Base-by-base conservation (phyloP, 2,113 vertebrate species). In the Heloderma charlesbogerti region DNA sequence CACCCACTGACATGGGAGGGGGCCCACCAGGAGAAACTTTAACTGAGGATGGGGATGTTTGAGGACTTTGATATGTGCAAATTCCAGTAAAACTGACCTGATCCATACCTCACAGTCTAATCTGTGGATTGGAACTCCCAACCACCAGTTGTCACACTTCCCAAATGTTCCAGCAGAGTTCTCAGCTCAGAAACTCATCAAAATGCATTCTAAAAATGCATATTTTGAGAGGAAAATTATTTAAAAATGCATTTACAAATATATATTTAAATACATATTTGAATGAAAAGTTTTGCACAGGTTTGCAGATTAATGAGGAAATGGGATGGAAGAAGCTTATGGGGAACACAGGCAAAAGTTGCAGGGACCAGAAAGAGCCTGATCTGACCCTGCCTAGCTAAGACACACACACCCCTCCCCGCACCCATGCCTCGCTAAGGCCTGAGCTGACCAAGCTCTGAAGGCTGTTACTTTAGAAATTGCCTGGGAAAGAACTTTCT, bases 401-500 rank as follows among this genome's bases (percentile, higher is more conserved):
- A n/a, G n/a, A n/a, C n/a, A n/a, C n/a, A n/a, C n/a, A n/a, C n/a
- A n/a, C n/a, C n/a, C n/a, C n/a, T n/a, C n/a, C n/a, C n/a, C n/a
- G n/a, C n/a, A n/a, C n/a, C n/a, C 60, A 63, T 22, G 20, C 60
- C 60, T 22, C 20, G 60, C 20, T 3, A 63, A 63, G 60, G 20
- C 60, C 60, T 63, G 60, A 20, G 3, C 60, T 63, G 60, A 20
- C 60, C 48, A 51, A 51, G 48, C 48, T 51, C 48, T 51, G 48
- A 18, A 63, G 60, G 60, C 60, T 63, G 60, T 3, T 63, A 18
- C 60, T 63, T 63, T 88, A 31, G 79, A 90, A 91, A 88, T 63
- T 89, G 81, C 29, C 54, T 91, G 83, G 63, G 83, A 86, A 84
- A 84, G 20, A 0, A 25, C 79, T 93, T 87, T 1, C 34, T 88